phyloP scores from a whole-genome alignment of 2,113 vertebrate species.

The Albula goreensis region DNA sequence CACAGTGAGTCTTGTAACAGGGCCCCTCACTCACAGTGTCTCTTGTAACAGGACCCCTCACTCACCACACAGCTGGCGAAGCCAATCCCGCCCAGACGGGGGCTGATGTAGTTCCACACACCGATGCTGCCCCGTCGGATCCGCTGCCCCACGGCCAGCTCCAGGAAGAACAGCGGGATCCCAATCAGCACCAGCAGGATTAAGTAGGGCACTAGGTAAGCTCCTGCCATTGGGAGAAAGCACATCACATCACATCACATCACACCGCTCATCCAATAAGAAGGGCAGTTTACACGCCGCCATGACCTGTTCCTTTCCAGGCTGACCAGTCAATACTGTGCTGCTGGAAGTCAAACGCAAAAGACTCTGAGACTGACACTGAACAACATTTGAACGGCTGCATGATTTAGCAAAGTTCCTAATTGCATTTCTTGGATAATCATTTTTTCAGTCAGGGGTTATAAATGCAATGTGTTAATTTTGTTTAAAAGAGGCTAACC shows the following conservation, averaged over 20 bases:
- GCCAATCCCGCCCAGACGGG: slow-evolving; percentile 91
- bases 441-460: too few species aligned
- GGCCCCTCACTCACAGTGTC: background rate
- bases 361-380: too few species aligned
- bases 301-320: too few species aligned
- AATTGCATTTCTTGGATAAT: too few species aligned
- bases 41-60: slow-evolving; percentile 30
- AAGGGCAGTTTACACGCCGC: too few species aligned
- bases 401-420: too few species aligned
- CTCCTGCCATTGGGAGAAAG: slow-evolving; percentile 68
- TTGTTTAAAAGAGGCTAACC: too few species aligned
- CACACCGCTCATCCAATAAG: background rate
- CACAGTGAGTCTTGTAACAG: background rate
- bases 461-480: too few species aligned
- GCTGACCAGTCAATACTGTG: too few species aligned
- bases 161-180: slow-evolving; percentile 95
- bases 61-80: slow-evolving; percentile 93
- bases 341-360: too few species aligned
- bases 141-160: slow-evolving; percentile 90
- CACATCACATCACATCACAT: background rate
- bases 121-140: slow-evolving; percentile 94
- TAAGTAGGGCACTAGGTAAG: slow-evolving; percentile 93
- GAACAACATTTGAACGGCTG: too few species aligned
- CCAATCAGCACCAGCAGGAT: slow-evolving; percentile 88
- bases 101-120: slow-evolving; percentile 97